Evolutionary conservation across 1,140 invertebrate species (phyloP).

Genomic region (Atta cephalotes): DNA sequence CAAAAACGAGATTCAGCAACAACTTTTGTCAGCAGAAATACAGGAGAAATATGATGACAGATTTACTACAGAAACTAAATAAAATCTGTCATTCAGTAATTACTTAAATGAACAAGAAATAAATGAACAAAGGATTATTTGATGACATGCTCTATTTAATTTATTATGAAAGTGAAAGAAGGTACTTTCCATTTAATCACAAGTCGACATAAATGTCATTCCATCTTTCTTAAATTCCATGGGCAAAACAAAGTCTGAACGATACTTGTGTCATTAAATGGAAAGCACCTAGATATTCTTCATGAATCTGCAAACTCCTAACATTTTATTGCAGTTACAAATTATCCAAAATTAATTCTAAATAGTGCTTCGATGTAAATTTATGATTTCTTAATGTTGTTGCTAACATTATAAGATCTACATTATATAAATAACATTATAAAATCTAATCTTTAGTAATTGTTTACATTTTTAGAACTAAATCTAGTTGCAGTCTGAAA

Average conservation of each 20-base stretch:
- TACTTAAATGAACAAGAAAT: too few species aligned
- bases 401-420: too few species aligned
- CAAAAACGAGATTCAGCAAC: neutral
- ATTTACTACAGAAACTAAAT: neutral
- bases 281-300: too few species aligned
- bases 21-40: neutral
- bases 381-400: neutral
- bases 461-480: slow-evolving; percentile 1
- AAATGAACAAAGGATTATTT: neutral
- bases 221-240: too few species aligned
- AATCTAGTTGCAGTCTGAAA: slow-evolving; percentile 4
- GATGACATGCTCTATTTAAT: neutral
- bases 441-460: neutral
- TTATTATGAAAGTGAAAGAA: neutral
- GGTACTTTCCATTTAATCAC: too few species aligned
- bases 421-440: too few species aligned
- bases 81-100: neutral
- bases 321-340: neutral
- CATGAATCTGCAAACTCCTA: neutral
- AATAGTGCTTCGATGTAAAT: neutral
- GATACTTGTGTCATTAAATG: too few species aligned
- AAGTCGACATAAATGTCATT: too few species aligned
- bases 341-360: neutral
- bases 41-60: neutral
- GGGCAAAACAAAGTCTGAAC: too few species aligned